Base-by-base conservation (phyloP, 2,113 vertebrate genomes). In the Centropristis striata region DNA sequence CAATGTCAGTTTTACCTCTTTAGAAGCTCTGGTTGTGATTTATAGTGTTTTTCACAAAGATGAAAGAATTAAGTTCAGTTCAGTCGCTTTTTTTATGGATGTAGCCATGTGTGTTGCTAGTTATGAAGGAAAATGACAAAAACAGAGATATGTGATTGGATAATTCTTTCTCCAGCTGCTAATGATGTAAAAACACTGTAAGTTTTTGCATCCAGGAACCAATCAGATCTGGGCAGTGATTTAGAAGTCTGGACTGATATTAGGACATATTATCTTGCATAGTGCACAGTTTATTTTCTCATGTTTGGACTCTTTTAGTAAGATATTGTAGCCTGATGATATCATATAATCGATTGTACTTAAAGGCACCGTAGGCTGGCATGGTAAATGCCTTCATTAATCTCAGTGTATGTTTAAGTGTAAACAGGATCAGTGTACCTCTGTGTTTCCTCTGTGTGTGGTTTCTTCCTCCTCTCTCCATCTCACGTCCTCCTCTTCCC, bases 381-480 rank as follows among this genome's bases (percentile, higher is more conserved):
- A 8, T 12, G 9, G 27, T 64, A 6, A 57, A 71, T 37, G 4
- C 39, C 49, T n/a, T n/a, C 13, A 37, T 55, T 77, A 16, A 28
- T 23, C 25, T 58, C 44, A 16, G 21, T 64, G 14, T 16, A 8
- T 53, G 44, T 41, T n/a, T 60, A 44, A 6, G 32, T 74, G 50
- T 66, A 44, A 70, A 80, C 64, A 58, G 36, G 41, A 60, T 71
- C 67, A 28, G 20, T 67, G 15, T 51, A 64, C 28, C 71, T 79
- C 41, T 20, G 5, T 59, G 66, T 44, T 59, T 66, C 67, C 50
- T 67, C n/a, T 63, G 73, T 57, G 57, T 71, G 66, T 39, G 68
- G 13, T 60, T 87, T 67, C 81, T 86, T 87, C 74, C 78, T 87
- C 73, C 70, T 77, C 80, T 75, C 53, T 73, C 75, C 49, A 6